phyloP scores from a whole-genome alignment of 2,888 invertebrate genomes.

The Platycheirus rosarum region DNA sequence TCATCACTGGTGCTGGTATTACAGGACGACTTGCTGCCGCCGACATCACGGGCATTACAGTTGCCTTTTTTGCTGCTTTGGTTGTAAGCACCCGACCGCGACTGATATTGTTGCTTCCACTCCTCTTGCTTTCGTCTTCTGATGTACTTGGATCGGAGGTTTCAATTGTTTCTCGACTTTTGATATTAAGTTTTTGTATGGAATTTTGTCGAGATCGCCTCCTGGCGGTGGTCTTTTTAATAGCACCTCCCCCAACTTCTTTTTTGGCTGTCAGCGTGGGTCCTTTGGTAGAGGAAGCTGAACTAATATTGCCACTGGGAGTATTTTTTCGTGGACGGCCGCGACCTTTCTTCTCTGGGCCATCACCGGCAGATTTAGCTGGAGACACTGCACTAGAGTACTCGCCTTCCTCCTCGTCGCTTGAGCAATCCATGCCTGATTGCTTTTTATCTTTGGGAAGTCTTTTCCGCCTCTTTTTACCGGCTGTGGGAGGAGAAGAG shows the following conservation, averaged over 20 bases:
- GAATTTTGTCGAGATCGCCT: slow-evolving; percentile 76
- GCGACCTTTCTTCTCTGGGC: slow-evolving; percentile 80
- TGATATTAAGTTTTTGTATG: slow-evolving; percentile 76
- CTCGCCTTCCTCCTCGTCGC: slow-evolving; percentile 79
- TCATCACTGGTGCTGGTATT: slow-evolving; percentile 33
- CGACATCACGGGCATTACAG: slow-evolving; percentile 41
- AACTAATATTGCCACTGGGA: slow-evolving; percentile 78
- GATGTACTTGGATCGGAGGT: slow-evolving; percentile 75
- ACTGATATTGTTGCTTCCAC: slow-evolving; percentile 79
- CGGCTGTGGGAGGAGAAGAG: slow-evolving; percentile 45
- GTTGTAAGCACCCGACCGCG: slow-evolving; percentile 42
- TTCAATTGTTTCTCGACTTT: slow-evolving; percentile 77
- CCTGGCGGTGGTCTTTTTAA: slow-evolving; percentile 79
- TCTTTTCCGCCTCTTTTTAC: slow-evolving; percentile 63
- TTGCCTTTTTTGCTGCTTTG: slow-evolving; percentile 60
- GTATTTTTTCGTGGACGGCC: slow-evolving; percentile 83
- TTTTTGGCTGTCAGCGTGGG: slow-evolving; percentile 81
- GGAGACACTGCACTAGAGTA: slow-evolving; percentile 62
- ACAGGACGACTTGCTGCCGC: slow-evolving; percentile 48
- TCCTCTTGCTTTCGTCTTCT: slow-evolving; percentile 78
- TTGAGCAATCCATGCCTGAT: slow-evolving; percentile 76
- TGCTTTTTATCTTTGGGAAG: slow-evolving; percentile 69
- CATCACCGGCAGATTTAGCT: slow-evolving; percentile 68
- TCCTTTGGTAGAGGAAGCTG: slow-evolving; percentile 79
- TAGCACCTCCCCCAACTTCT: slow-evolving; percentile 75